phyloP scores from a whole-genome alignment of 2,113 vertebrate genomes.

The Oxygymnocypris stewartii region DNA sequence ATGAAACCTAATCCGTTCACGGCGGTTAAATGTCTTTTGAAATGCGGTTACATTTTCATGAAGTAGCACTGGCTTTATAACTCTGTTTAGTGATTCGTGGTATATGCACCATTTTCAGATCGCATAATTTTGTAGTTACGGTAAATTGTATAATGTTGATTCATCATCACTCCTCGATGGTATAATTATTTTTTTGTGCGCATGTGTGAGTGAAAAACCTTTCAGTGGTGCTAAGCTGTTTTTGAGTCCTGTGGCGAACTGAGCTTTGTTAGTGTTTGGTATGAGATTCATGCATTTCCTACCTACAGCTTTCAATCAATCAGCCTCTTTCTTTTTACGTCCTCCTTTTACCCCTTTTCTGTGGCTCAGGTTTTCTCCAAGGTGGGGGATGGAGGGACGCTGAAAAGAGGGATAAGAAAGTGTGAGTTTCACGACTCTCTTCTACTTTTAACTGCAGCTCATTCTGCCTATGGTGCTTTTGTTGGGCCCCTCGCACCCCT shows the following conservation, averaged over 20 bases:
- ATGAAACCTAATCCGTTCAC: background rate
- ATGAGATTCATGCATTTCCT: constrained; percentile 56
- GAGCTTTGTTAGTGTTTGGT: constrained; percentile 62
- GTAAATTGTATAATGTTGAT: constrained; percentile 28
- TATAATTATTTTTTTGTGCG: background rate
- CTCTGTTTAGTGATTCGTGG: background rate
- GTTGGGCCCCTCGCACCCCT: constrained; percentile 70
- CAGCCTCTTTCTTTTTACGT: constrained; percentile 55
- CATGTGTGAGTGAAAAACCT: background rate
- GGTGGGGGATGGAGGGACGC: constrained; percentile 19
- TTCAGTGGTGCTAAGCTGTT: constrained; percentile 27
- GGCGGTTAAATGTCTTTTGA: constrained; percentile 5
- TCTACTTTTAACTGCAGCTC: constrained; percentile 67
- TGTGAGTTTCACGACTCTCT: constrained; percentile 63
- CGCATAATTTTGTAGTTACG: background rate
- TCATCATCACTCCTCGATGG: background rate
- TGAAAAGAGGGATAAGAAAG: constrained; percentile 56
- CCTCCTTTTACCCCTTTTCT: constrained; percentile 51
- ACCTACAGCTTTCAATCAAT: constrained; percentile 68
- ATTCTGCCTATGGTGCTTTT: constrained; percentile 66
- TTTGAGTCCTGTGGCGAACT: constrained; percentile 56
- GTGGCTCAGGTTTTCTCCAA: constrained; percentile 37
- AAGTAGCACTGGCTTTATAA: background rate
- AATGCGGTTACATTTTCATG: background rate
- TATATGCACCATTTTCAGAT: background rate